Percentiles rank a stretch among this genome's conserved stretches.
Conservation (phyloP, 1,140 invertebrate species). For the Drosophila repletoides region DNA sequence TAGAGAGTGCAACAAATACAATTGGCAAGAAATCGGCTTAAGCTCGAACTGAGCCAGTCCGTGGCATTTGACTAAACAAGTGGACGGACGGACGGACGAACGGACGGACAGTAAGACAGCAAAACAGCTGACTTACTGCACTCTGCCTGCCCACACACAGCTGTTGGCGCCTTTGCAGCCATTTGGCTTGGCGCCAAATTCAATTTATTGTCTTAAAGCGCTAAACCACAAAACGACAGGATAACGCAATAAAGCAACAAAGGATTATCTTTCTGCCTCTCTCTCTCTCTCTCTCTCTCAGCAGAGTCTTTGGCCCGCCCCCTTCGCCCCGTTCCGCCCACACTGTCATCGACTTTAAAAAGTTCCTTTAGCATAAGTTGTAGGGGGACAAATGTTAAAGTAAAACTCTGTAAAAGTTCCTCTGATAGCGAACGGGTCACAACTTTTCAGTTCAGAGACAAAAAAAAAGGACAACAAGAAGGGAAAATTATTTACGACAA, state of each 20-base stretch:
- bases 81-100: constrained; percentile 17
- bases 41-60: constrained; percentile 6
- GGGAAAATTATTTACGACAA: constrained; percentile 37
- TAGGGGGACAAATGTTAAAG: constrained; percentile 27
- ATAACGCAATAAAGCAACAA: constrained; percentile 69
- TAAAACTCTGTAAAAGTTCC: constrained; percentile 67
- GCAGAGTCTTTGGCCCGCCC: too few species aligned
- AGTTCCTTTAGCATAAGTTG: constrained; percentile 43
- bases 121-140: constrained; percentile 19
- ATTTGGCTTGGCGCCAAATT: constrained; percentile 59
- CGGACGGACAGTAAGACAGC: too few species aligned
- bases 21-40: constrained; percentile 58
- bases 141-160: neutral
- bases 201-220: constrained; percentile 77
- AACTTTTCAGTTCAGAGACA: constrained; percentile 53
- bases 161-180: constrained; percentile 16
- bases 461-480: constrained; percentile 28
- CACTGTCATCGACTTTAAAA: constrained; percentile 33
- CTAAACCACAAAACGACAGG: constrained; percentile 49
- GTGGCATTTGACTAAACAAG: constrained; percentile 67
- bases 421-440: constrained; percentile 55
- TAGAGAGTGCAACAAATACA: constrained; percentile 40
- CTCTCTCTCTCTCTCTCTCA: neutral
- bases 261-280: constrained; percentile 63
- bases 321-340: neutral